Evolutionary conservation across 1,140 invertebrate species (phyloP), one percentile per base, ranked within the genome.

Genomic region (Ceratina australensis): DNA sequence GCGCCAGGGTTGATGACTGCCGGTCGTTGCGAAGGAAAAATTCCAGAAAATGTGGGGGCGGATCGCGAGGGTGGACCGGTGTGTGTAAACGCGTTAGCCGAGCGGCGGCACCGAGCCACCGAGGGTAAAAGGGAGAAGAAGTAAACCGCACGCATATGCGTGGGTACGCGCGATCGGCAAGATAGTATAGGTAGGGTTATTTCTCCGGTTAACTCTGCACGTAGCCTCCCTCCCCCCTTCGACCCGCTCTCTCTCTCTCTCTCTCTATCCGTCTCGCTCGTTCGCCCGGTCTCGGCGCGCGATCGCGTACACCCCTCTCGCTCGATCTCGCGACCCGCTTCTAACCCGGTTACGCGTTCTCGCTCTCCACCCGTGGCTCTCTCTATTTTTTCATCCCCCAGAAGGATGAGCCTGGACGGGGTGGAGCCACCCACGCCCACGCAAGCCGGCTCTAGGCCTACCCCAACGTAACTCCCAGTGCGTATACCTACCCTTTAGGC

Each of bases 351-450:
- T 67, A 68, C 64, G 56, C 72, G 54, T 59, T 75, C 73, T 69
- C 68, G 60, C 76, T 72, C 28, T 20, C 22, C 49, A 71, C 22
- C 54, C 50, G 65, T 68, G 42, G 67, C 74, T 86, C 76, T 79
- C 76, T 86, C 77, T 80, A 72, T 83, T 86, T 79, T 82, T 86
- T 86, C 79, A 85, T 87, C 81, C 83, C 79, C 85, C 81, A 87
- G 87, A 84, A 89, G 88, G 87, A 91, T 90, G 88, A 90, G 84
- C 86, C 83, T 81, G 54, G 67, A 81, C 79, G 86, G 90, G 90
- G 90, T 91, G 90, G 90, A 91, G 90, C 90, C 86, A 90, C 89
- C 86, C 88, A 91, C 90, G 90, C 90, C 90, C 90, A 90, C 89
- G 87, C 87, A 88, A 82, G 83, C 84, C 80, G 77, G 85, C 87